phyloP scores from a whole-genome alignment of 2,797 vertebrate species.

The Apogon talboti region DNA sequence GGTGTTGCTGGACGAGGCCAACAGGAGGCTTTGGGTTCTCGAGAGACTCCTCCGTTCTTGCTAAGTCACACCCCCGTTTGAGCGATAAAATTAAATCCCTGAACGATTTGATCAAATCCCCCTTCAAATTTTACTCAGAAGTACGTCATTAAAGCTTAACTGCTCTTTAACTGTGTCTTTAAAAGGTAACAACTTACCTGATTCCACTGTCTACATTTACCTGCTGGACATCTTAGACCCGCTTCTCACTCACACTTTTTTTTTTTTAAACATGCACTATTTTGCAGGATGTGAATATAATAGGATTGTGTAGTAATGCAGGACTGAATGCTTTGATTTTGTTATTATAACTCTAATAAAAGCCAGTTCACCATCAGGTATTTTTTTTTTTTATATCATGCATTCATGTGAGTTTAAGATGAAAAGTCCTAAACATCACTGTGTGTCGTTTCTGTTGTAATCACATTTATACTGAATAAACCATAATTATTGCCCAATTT shows the following conservation, averaged over 20 bases:
- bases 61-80: background rate
- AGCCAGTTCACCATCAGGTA: background rate
- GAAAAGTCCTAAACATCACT: background rate
- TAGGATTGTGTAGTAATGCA: conserved; percentile 18
- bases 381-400: conserved; percentile 8
- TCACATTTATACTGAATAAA: conserved; percentile 6
- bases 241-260: background rate
- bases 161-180: background rate
- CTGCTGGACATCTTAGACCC: background rate
- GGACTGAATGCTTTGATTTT: background rate
- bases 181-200: background rate
- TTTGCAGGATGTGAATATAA: conserved; percentile 25
- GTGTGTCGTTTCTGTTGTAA: conserved; percentile 5
- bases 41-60: background rate
- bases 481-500: background rate
- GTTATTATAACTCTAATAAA: conserved; percentile 8
- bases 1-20: background rate
- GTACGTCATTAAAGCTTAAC: background rate
- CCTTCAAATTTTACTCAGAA: background rate
- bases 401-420: conserved; percentile 3
- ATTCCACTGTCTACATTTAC: no score
- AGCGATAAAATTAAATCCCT: conserved; percentile 2
- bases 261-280: conserved; percentile 1
- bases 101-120: background rate
- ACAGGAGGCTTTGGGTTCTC: conserved; percentile 1